Conservation (phyloP, 2,888 invertebrate genomes). For the Ornithoptera alexandrae region DNA sequence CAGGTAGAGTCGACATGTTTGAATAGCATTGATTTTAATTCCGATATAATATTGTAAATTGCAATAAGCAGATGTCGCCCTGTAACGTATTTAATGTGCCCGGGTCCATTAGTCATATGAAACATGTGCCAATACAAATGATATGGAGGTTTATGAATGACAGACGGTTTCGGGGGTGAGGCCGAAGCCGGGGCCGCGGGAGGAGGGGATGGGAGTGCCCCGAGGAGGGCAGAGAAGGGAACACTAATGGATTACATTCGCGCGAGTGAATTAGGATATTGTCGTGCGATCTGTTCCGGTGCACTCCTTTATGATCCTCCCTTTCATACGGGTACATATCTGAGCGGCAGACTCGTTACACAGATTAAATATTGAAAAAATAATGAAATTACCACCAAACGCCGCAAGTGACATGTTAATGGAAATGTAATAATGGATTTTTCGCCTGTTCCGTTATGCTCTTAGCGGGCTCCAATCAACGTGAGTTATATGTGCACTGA, state of each 20-base stretch:
- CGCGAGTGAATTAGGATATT: conserved; percentile 80
- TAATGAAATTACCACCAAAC: conserved; percentile 31
- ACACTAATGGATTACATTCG: conserved; percentile 79
- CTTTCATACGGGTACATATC: conserved; percentile 37
- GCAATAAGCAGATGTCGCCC: conserved; percentile 61
- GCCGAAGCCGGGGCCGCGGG: conserved; percentile 31
- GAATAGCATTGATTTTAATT: conserved; percentile 30
- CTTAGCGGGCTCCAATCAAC: conserved; percentile 20
- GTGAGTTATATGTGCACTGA: conserved; percentile 10
- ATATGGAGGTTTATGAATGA: conserved; percentile 79
- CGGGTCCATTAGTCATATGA: conserved; percentile 77
- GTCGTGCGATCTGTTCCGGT: conserved; percentile 77
- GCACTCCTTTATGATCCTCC: conserved; percentile 69
- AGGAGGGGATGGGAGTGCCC: conserved; percentile 33
- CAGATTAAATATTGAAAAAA: conserved; percentile 42
- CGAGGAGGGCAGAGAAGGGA: conserved; percentile 46
- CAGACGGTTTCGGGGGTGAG: conserved; percentile 55
- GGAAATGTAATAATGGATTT: conserved; percentile 26
- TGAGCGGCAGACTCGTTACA: conserved; percentile 29
- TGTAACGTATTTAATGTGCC: conserved; percentile 59
- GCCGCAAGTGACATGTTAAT: conserved; percentile 29
- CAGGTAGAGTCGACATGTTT: conserved; percentile 10
- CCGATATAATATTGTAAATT: conserved; percentile 47
- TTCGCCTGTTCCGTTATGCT: conserved; percentile 23
- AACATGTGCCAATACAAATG: conserved; percentile 80